Percentiles rank a stretch among this genome's conserved stretches.
These are phyloP conservation scores for Megalops atlanticus DNA, from an alignment of 2,113 vertebrate species.

Conservation along the genomic window DNA sequence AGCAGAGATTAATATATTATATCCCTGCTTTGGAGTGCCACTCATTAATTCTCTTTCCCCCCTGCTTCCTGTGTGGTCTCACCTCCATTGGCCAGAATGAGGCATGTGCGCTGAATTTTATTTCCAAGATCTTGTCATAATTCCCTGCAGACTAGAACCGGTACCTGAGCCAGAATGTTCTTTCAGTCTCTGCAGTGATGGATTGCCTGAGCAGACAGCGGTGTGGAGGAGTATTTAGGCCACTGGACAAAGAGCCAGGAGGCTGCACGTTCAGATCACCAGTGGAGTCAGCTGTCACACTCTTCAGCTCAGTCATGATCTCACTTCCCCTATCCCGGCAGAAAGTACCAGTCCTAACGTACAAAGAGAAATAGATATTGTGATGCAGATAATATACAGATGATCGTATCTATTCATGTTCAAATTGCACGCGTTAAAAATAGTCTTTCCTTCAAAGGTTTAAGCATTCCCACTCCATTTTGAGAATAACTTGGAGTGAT, in stretches of 20 bases:
- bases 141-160: too few relatives aligned
- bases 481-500: constrained; percentile 6
- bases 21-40: constrained; percentile 36
- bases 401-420: constrained; percentile 32
- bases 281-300: too few relatives aligned
- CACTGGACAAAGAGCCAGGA: too few relatives aligned
- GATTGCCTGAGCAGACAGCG: too few relatives aligned
- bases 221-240: too few relatives aligned
- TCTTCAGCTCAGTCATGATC: neutral
- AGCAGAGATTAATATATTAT: constrained; percentile 46
- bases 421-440: constrained; percentile 29
- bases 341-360: neutral
- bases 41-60: constrained; percentile 43
- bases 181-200: too few relatives aligned
- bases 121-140: too few relatives aligned
- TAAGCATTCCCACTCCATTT: constrained; percentile 22
- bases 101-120: too few relatives aligned
- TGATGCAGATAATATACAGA: neutral
- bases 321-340: neutral
- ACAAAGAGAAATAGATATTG: neutral
- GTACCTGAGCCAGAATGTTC: too few relatives aligned
- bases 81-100: constrained; percentile 37
- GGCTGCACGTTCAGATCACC: too few relatives aligned
- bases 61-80: constrained; percentile 25
- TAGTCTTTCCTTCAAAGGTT: constrained; percentile 11